A percentile compares a stretch with the other conserved stretches of the same genome.
Evolutionary conservation across 2,113 vertebrate species (phyloP).

Genomic region (Mustela lutreola): DNA sequence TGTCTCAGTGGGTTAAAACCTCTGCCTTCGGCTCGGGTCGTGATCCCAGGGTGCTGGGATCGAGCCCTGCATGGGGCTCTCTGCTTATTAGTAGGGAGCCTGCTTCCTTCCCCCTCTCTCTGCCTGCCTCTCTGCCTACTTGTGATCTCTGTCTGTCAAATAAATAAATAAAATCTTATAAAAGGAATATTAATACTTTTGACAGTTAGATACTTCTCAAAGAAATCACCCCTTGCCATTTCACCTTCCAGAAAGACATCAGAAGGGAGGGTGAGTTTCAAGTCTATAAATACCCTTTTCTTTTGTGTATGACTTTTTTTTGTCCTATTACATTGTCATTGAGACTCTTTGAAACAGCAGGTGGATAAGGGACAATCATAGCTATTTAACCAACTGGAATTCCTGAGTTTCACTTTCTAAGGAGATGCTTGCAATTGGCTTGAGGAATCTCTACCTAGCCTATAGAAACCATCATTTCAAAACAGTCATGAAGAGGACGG

Average conservation of each 20-base stretch:
- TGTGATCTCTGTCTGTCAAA: no score
- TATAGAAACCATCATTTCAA: not conserved
- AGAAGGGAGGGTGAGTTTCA: not conserved
- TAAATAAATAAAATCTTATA: no score
- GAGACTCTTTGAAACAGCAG: not conserved
- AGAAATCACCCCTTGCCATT: not conserved
- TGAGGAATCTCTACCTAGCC: not conserved
- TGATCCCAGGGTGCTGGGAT: no score
- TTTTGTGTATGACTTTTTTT: not conserved
- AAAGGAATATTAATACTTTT: not conserved
- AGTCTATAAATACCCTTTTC: not conserved
- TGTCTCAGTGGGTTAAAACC: no score
- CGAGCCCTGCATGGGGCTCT: no score
- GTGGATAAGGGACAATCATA: not conserved
- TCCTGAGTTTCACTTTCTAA: not conserved
- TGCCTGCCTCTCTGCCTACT: no score
- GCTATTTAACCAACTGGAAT: not conserved
- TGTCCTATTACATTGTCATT: not conserved
- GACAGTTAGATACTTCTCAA: not conserved
- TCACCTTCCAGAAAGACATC: not conserved
- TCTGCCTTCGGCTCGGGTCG: no score
- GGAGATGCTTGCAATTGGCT: rapidly evolving
- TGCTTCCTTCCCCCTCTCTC: no score
- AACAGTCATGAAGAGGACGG: not conserved
- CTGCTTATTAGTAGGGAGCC: no score